These are phyloP conservation scores for Hyla sarda DNA, from an alignment of 2,113 vertebrate species.

Conservation along the genomic window DNA sequence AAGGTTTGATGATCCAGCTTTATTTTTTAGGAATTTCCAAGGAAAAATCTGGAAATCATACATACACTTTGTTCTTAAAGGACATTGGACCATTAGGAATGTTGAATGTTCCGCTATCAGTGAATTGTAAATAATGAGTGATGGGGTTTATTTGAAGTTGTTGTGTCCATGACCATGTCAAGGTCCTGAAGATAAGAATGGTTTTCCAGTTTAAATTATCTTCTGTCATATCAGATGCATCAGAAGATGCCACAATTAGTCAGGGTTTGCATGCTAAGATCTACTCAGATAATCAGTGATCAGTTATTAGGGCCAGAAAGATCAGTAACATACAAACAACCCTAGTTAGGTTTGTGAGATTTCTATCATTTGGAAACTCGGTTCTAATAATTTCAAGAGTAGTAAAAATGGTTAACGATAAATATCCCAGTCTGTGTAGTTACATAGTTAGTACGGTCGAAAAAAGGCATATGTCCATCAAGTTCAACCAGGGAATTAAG, in stretches of 20 bases:
- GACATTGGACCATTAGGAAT: background rate
- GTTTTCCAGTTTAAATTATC: background rate
- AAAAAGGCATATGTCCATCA: too few species aligned
- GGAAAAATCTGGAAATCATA: too few species aligned
- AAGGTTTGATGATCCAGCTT: background rate
- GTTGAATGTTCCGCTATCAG: background rate
- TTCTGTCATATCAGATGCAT: background rate
- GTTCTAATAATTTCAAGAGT: too few species aligned
- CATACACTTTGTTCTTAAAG: background rate
- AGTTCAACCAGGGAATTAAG: too few species aligned
- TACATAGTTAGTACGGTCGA: too few species aligned
- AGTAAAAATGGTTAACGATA: too few species aligned
- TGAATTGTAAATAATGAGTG: too few species aligned
- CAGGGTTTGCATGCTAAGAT: background rate
- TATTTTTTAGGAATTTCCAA: background rate
- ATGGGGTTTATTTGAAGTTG: background rate
- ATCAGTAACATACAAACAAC: too few species aligned
- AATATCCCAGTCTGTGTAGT: too few species aligned
- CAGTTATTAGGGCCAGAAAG: too few species aligned
- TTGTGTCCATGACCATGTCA: background rate
- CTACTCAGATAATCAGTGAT: background rate
- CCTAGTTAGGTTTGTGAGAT: too few species aligned
- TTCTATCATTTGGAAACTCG: too few species aligned
- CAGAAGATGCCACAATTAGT: background rate
- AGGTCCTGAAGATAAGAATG: background rate